Conservation (phyloP, 2,797 vertebrate species). For the Acropternis orthonyx region DNA sequence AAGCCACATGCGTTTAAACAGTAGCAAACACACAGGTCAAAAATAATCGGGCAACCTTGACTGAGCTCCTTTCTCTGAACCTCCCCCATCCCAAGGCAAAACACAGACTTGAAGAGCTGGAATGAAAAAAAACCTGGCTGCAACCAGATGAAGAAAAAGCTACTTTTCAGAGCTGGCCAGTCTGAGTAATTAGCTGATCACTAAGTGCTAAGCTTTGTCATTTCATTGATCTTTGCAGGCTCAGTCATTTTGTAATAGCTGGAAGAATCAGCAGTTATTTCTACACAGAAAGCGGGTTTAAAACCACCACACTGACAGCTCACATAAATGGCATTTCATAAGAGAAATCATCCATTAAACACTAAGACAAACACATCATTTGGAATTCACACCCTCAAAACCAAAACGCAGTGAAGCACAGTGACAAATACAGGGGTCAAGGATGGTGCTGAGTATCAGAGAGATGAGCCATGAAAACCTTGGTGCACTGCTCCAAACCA, state of each 20-base stretch:
- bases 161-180: background rate
- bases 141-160: background rate
- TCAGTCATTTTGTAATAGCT: background rate
- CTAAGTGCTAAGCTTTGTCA: background rate
- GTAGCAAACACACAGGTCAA: background rate
- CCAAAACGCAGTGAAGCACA: accelerated
- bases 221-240: constrained; percentile 1
- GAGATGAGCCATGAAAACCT: background rate
- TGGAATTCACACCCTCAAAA: background rate
- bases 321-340: background rate
- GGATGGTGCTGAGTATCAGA: background rate
- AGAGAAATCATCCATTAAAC: background rate
- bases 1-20: background rate
- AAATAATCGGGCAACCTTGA: background rate
- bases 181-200: constrained; percentile 11
- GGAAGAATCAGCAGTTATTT: background rate
- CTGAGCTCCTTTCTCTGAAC: background rate
- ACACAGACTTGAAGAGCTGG: background rate
- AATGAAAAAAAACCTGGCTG: background rate
- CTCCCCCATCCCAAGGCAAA: background rate
- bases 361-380: background rate
- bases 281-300: background rate
- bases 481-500: too few relatives aligned
- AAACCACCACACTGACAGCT: background rate
- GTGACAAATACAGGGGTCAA: accelerated